Conservation (phyloP, 2,113 vertebrate genomes). For the Syngnathus floridae region DNA sequence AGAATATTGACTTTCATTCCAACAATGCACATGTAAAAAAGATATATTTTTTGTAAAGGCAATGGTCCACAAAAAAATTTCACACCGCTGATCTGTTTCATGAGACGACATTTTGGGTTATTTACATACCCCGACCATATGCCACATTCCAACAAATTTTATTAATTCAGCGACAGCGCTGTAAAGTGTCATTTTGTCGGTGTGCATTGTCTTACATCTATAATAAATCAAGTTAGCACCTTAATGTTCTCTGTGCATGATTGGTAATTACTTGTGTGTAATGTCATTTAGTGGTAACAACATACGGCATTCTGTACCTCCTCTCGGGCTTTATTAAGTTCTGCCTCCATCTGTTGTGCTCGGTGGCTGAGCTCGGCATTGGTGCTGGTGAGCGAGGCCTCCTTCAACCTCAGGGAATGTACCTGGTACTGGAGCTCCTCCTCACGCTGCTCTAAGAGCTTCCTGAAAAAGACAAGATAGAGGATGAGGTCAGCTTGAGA, state of each 20-base stretch:
- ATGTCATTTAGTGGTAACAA: not conserved
- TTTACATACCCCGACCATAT: no score
- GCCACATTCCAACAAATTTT: no score
- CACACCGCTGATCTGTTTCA: no score
- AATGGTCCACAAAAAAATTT: no score
- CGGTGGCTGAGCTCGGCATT: constrained; percentile 73
- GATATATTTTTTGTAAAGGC: no score
- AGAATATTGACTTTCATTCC: no score
- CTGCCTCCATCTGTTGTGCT: constrained; percentile 72
- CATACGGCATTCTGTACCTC: constrained; percentile 65
- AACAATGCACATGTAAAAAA: no score
- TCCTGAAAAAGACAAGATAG: constrained; percentile 61
- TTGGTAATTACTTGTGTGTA: not conserved
- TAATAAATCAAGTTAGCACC: no score
- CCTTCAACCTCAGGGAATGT: constrained; percentile 66
- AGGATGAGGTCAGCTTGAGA: not conserved
- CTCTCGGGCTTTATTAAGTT: constrained; percentile 65
- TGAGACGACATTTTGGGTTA: no score
- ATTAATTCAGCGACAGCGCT: no score
- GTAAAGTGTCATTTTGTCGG: not conserved
- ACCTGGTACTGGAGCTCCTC: constrained; percentile 81
- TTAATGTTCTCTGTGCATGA: no score
- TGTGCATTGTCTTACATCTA: no score
- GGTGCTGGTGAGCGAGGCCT: constrained; percentile 64
- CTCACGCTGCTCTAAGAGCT: constrained; percentile 78